Percentiles rank a stretch among this genome's conserved stretches.
phyloP scores from a whole-genome alignment of 2,113 vertebrate genomes.

The Alligator mississippiensis region DNA sequence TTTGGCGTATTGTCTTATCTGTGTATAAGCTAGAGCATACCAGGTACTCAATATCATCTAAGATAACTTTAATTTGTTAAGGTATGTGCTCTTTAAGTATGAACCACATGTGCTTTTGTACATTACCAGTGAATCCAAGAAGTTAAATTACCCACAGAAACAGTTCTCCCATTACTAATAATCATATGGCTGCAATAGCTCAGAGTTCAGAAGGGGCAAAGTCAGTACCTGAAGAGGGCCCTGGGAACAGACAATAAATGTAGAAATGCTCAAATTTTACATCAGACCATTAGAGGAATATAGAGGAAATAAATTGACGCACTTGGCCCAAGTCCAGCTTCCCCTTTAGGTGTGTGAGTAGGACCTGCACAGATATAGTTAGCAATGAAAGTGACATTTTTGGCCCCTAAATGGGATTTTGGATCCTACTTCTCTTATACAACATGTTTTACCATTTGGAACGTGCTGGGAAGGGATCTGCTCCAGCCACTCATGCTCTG shows the following conservation, averaged over 20 bases:
- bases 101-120: slow-evolving; percentile 58
- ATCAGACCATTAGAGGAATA: background rate
- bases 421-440: no score
- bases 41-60: slow-evolving; percentile 6
- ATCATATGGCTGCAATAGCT: slow-evolving; percentile 51
- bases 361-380: no score
- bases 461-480: no score
- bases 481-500: no score
- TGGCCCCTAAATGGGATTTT: no score
- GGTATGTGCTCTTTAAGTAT: slow-evolving; percentile 42
- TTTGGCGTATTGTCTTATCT: slow-evolving; percentile 31
- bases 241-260: slow-evolving; percentile 25
- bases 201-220: slow-evolving; percentile 26
- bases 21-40: background rate
- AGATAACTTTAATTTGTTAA: slow-evolving; percentile 42
- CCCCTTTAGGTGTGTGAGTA: no score
- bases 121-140: slow-evolving; percentile 37
- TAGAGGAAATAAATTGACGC: no score
- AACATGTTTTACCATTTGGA: no score
- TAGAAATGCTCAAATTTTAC: slow-evolving; percentile 15
- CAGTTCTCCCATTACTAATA: slow-evolving; percentile 61
- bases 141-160: slow-evolving; percentile 52
- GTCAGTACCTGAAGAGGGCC: slow-evolving; percentile 35
- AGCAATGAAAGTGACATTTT: no score
- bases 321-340: no score